Percentiles rank a stretch among this genome's conserved stretches.
Evolutionary conservation across 2,797 vertebrate genomes (phyloP).

Genomic region (Hapalemur alaotrensis): DNA sequence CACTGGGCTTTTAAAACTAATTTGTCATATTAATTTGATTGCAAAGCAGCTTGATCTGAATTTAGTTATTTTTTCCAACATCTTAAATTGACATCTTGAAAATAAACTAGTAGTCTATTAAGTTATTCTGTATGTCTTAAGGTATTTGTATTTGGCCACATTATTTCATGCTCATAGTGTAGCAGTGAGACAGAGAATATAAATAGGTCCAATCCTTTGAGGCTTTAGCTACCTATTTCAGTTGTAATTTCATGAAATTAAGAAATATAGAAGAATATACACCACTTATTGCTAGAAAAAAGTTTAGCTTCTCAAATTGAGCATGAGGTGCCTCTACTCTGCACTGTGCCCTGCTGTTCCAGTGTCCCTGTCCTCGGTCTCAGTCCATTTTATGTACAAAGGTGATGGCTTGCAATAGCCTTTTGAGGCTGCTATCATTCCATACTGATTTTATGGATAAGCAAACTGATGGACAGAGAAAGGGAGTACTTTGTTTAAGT

Average conservation of each 20-base stretch:
- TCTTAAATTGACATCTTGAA: neutral
- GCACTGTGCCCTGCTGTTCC: neutral
- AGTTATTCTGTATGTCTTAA: neutral
- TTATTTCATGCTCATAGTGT: neutral
- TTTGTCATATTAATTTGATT: neutral
- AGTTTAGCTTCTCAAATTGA: neutral
- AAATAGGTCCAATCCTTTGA: neutral
- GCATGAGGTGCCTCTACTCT: neutral
- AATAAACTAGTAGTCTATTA: neutral
- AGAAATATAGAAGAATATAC: neutral
- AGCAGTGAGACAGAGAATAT: neutral
- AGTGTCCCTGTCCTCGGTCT: neutral
- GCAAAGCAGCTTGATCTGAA: neutral
- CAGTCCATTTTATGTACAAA: neutral
- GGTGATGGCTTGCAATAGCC: neutral
- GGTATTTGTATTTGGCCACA: neutral
- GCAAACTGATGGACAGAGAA: neutral
- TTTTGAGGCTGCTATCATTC: neutral
- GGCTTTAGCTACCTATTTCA: neutral
- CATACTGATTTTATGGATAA: neutral
- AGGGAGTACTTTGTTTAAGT: neutral
- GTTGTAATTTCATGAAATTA: neutral
- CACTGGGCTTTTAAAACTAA: neutral
- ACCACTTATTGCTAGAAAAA: neutral
- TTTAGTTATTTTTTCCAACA: neutral